A percentile compares a stretch with the other conserved stretches of the same genome.
phyloP scores from a whole-genome alignment of 2,888 invertebrate genomes.

The Dromius quadrimaculatus region DNA sequence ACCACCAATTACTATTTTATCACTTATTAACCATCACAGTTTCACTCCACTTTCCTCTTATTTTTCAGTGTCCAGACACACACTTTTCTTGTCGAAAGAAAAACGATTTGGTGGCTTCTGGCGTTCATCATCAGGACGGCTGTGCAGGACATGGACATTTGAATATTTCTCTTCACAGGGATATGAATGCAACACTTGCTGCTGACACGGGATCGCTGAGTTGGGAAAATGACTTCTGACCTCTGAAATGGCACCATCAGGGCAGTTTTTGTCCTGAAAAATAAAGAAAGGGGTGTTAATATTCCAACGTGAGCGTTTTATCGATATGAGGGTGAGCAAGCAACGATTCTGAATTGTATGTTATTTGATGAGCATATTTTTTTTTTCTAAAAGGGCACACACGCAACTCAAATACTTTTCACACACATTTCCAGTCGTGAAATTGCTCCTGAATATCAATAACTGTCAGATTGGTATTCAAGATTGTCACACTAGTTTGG shows the following conservation, averaged over 20 bases:
- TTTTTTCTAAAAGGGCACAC: no score
- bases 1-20: no score
- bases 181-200: slow-evolving; percentile 42
- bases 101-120: not conserved
- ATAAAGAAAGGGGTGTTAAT: not conserved
- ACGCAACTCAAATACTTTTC: no score
- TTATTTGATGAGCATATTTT: no score
- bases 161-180: slow-evolving; percentile 20
- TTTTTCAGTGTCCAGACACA: not conserved
- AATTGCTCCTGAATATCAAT: no score
- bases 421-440: no score
- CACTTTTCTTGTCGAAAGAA: not conserved
- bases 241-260: slow-evolving; percentile 9
- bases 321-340: no score
- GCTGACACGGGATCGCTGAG: slow-evolving; percentile 26
- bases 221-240: slow-evolving; percentile 1
- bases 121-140: slow-evolving; percentile 20
- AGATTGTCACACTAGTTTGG: no score
- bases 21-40: not conserved
- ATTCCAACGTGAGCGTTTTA: not conserved
- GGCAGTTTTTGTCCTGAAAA: not conserved
- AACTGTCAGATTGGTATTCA: no score
- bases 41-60: not conserved
- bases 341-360: no score
- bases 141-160: not conserved